Evolutionary conservation across 2,113 vertebrate genomes (phyloP).

Genomic region (Pristiophorus japonicus): DNA sequence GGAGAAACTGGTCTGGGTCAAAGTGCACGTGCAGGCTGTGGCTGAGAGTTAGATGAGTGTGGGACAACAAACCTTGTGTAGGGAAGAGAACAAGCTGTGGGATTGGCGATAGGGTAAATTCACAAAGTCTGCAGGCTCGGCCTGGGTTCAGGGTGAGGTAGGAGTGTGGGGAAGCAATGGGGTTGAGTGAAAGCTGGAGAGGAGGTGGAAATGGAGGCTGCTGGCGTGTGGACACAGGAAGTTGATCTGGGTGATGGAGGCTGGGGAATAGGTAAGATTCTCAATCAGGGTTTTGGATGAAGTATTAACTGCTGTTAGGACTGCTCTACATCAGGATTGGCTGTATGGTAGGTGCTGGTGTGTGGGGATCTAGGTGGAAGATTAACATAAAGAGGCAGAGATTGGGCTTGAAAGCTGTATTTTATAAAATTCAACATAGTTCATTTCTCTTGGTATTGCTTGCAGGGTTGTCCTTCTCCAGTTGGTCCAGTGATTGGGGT

Average conservation of each 20-base stretch:
- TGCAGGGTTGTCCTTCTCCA: background rate
- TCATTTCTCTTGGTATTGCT: background rate
- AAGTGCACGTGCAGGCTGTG: no score
- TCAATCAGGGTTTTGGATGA: background rate
- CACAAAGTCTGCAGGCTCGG: background rate
- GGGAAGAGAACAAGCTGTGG: background rate
- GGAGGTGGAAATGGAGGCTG: background rate
- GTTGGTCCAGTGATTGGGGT: background rate
- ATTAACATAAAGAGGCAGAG: background rate
- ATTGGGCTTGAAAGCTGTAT: background rate
- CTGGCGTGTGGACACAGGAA: background rate
- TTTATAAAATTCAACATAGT: background rate
- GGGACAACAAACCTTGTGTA: no score
- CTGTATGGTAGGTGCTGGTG: background rate
- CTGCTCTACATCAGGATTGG: background rate
- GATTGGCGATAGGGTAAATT: background rate
- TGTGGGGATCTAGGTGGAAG: background rate
- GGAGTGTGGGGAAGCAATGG: background rate
- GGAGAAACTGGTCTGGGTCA: no score
- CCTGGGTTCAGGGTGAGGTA: background rate
- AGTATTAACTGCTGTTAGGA: background rate
- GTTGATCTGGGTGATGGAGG: background rate
- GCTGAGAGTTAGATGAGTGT: no score
- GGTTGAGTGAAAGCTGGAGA: background rate
- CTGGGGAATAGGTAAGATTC: background rate